Evolutionary conservation across 1,140 invertebrate genomes (phyloP).

Genomic region (Geopemphigus sp.): DNA sequence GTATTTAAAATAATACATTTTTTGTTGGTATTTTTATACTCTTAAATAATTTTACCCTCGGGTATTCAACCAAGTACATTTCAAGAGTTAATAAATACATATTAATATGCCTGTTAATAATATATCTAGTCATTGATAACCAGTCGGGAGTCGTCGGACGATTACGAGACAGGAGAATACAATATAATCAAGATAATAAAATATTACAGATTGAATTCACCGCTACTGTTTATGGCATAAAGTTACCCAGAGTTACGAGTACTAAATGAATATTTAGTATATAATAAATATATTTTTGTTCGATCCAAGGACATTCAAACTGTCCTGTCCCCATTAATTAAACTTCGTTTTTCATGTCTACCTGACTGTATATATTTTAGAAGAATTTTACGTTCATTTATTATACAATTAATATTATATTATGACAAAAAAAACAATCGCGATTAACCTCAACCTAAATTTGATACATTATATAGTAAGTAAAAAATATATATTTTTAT

Average conservation of each 20-base stretch:
- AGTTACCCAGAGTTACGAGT: background rate
- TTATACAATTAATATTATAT: background rate
- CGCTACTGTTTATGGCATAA: too few relatives aligned
- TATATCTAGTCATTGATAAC: too few relatives aligned
- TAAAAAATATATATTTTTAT: background rate
- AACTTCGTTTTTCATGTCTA: background rate
- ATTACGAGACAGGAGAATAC: too few relatives aligned
- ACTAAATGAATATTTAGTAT: background rate
- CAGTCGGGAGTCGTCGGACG: too few relatives aligned
- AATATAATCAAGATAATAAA: background rate
- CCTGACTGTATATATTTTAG: background rate
- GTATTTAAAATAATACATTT: too few relatives aligned
- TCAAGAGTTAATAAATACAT: too few relatives aligned
- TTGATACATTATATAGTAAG: background rate
- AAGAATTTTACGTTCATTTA: background rate
- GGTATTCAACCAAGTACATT: too few relatives aligned
- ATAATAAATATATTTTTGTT: background rate
- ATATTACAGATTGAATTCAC: background rate
- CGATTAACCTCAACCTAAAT: slow-evolving; percentile 29
- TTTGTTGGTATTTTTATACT: too few relatives aligned
- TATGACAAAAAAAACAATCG: slow-evolving; percentile 3
- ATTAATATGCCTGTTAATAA: too few relatives aligned
- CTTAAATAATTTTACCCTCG: too few relatives aligned
- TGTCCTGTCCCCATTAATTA: slow-evolving; percentile 5
- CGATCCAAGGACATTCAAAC: background rate